Conservation (phyloP, 2,888 invertebrate species). For the Arenicola marina region DNA sequence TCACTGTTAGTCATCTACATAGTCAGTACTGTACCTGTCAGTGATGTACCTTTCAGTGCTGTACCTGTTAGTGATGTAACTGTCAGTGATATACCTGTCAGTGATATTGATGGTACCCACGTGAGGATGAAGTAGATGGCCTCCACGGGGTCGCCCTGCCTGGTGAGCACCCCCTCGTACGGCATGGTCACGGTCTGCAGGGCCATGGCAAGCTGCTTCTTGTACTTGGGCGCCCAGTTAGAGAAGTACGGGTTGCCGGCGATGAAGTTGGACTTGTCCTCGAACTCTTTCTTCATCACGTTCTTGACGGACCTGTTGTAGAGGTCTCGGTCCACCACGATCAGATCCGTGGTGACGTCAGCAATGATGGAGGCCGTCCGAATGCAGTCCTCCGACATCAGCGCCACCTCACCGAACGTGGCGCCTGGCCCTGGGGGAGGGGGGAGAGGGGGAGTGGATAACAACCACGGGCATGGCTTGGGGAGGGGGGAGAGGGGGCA, state of each 20-base stretch:
- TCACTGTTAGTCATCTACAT: too few species aligned
- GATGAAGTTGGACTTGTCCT: slow-evolving; percentile 56
- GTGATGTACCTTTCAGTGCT: too few species aligned
- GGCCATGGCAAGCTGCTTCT: slow-evolving; percentile 59
- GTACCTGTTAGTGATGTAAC: too few species aligned
- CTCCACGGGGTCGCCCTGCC: slow-evolving; percentile 51
- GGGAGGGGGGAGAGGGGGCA: too few species aligned
- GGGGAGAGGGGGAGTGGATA: not conserved
- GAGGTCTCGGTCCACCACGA: slow-evolving; percentile 56
- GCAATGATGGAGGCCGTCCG: slow-evolving; percentile 57
- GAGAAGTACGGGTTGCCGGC: slow-evolving; percentile 50
- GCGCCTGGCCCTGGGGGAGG: slow-evolving; percentile 47
- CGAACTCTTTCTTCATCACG: slow-evolving; percentile 52
- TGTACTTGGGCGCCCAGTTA: slow-evolving; percentile 55
- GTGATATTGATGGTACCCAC: slow-evolving; percentile 39
- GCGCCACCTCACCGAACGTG: slow-evolving; percentile 59
- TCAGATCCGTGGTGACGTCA: slow-evolving; percentile 51
- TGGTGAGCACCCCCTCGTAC: slow-evolving; percentile 50
- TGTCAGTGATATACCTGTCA: not conserved
- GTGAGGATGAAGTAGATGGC: slow-evolving; percentile 56
- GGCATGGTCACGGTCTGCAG: slow-evolving; percentile 50
- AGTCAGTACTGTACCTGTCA: too few species aligned
- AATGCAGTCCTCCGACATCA: slow-evolving; percentile 55
- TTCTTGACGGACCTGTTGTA: slow-evolving; percentile 55
- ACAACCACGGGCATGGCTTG: not conserved